phyloP scores from a whole-genome alignment of 2,797 vertebrate genomes.

The Podarcis lilfordi region DNA sequence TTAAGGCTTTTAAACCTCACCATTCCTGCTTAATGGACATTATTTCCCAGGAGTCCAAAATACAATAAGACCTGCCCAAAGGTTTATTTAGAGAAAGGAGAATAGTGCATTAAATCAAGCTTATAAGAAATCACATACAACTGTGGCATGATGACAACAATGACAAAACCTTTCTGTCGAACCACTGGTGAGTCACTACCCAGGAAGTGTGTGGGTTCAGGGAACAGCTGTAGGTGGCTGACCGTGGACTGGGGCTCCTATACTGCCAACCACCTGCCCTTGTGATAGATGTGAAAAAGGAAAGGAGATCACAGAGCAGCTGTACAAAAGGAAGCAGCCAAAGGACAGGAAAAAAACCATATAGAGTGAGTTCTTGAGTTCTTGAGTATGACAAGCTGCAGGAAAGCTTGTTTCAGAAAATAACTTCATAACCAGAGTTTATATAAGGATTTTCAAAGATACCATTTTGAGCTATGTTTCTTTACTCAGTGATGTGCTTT shows the following conservation, averaged over 20 bases:
- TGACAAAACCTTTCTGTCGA: background rate
- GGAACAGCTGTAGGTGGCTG: background rate
- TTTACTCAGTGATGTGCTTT: slow-evolving; percentile 76
- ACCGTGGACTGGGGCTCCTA: background rate
- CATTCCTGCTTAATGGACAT: background rate
- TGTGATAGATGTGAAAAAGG: slow-evolving; percentile 26
- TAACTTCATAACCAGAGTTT: slow-evolving; percentile 55
- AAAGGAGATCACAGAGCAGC: fast-evolving
- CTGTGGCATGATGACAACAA: background rate
- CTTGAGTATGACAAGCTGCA: slow-evolving; percentile 68
- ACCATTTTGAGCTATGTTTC: slow-evolving; percentile 66
- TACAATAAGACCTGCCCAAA: background rate
- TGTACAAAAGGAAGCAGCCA: slow-evolving; percentile 35
- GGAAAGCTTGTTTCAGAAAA: slow-evolving; percentile 62
- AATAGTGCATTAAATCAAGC: background rate
- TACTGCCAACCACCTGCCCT: background rate
- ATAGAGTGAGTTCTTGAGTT: slow-evolving; percentile 49
- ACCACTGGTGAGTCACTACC: background rate
- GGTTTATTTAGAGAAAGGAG: background rate
- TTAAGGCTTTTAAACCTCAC: background rate
- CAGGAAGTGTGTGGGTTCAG: background rate
- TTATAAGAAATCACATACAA: background rate
- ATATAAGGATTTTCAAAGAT: slow-evolving; percentile 72
- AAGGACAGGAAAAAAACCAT: slow-evolving; percentile 15
- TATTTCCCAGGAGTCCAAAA: background rate